Percentiles rank a stretch among this genome's conserved stretches.
Conservation (phyloP, 2,797 vertebrate genomes). For the Lacerta bilineata region DNA sequence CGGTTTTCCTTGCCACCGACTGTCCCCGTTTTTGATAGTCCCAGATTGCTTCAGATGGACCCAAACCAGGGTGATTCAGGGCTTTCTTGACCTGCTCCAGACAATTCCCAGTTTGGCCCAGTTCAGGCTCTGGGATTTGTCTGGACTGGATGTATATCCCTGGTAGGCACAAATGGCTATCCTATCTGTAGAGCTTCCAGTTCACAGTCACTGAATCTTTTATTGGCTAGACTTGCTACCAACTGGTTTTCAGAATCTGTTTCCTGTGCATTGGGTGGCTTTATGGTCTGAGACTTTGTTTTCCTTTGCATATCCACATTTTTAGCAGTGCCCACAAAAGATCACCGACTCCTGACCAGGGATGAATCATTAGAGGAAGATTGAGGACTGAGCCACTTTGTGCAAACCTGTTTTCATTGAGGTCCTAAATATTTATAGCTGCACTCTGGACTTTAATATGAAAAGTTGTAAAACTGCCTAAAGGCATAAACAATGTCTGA, state of each 20-base stretch:
- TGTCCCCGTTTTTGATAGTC: too few relatives aligned
- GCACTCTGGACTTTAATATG: constrained; percentile 37
- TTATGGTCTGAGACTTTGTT: not conserved
- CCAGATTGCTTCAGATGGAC: too few relatives aligned
- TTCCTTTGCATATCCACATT: not conserved
- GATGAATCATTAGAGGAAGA: not conserved
- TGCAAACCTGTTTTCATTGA: constrained; percentile 3
- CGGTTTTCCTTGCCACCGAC: too few relatives aligned
- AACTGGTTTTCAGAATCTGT: too few relatives aligned
- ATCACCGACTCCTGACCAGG: not conserved
- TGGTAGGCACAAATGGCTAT: not conserved
- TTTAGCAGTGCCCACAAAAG: not conserved
- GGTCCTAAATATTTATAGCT: constrained; percentile 24
- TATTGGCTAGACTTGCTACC: too few relatives aligned
- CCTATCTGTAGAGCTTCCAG: not conserved
- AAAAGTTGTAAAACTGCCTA: constrained; percentile 56
- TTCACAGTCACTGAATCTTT: too few relatives aligned
- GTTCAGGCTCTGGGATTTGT: too few relatives aligned
- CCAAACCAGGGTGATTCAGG: too few relatives aligned
- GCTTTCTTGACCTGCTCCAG: too few relatives aligned
- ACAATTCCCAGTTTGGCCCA: too few relatives aligned
- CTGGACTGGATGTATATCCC: too few relatives aligned
- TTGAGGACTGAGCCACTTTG: constrained; percentile 21
- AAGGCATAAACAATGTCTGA: constrained; percentile 60
- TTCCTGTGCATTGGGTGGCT: not conserved